These are phyloP conservation scores for Characodon lateralis DNA, from an alignment of 2,797 vertebrate genomes.

Conservation along the genomic window DNA sequence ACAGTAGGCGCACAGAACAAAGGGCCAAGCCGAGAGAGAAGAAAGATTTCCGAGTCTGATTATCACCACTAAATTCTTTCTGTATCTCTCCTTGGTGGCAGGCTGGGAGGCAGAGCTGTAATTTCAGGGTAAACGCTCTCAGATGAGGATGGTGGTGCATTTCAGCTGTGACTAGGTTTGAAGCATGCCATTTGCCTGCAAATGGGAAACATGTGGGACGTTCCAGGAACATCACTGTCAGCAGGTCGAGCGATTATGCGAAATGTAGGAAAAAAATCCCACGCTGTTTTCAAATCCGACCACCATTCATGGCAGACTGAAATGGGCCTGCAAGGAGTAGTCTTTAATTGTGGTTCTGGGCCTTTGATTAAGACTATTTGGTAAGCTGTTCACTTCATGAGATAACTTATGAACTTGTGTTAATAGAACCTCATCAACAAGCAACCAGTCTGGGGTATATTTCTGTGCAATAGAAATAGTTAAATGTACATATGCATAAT, in stretches of 20 bases:
- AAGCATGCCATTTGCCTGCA: conserved; percentile 50
- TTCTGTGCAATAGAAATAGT: background rate
- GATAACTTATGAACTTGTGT: background rate
- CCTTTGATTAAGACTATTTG: background rate
- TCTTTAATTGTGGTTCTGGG: conserved; percentile 11
- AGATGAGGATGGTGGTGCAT: conserved; percentile 51
- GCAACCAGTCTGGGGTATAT: background rate
- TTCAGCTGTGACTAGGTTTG: conserved; percentile 44
- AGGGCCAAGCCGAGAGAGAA: background rate
- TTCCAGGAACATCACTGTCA: conserved; percentile 56
- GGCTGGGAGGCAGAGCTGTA: conserved; percentile 18
- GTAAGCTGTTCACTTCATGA: background rate
- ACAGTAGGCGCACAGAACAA: background rate
- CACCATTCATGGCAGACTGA: conserved; percentile 42
- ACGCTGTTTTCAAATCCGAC: conserved; percentile 30
- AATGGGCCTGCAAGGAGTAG: conserved; percentile 17
- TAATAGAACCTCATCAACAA: background rate
- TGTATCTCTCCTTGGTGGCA: conserved; percentile 23
- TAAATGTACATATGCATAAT: background rate
- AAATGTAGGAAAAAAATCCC: conserved; percentile 19
- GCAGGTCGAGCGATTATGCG: conserved; percentile 44
- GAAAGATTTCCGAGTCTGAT: background rate
- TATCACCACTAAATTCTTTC: background rate
- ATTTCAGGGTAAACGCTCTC: conserved; percentile 61
- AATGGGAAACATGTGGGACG: conserved; percentile 67